Percentiles rank a stretch among this genome's conserved stretches.
Evolutionary conservation across 1,140 invertebrate genomes (phyloP).

Genomic region (Potamilus streckersoni): DNA sequence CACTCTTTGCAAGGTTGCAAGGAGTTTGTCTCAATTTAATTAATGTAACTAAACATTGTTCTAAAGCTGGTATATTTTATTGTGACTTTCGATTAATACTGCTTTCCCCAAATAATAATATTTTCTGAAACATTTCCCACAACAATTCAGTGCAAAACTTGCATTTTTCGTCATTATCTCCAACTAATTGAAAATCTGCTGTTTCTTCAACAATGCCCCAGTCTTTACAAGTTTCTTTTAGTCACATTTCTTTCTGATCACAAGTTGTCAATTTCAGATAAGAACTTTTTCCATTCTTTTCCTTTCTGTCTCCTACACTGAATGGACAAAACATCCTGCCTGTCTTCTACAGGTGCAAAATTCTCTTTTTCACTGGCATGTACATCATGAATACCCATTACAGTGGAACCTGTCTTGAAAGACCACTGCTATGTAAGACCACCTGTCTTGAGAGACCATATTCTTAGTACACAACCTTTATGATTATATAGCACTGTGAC

Average conservation of each 20-base stretch:
- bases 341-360: no score
- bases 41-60: slow-evolving; percentile 30
- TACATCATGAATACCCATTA: no score
- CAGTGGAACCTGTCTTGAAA: no score
- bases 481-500: no score
- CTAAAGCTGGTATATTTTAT: background rate
- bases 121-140: slow-evolving; percentile 6
- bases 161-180: slow-evolving; percentile 5
- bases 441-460: no score
- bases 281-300: no score
- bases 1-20: slow-evolving; percentile 16
- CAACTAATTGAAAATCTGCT: background rate
- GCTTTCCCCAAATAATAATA: slow-evolving; percentile 2
- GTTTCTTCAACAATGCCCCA: background rate
- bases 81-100: background rate
- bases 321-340: no score
- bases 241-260: slow-evolving; percentile 1
- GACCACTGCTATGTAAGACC: no score
- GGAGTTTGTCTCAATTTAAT: slow-evolving; percentile 27
- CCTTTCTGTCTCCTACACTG: no score
- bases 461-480: no score
- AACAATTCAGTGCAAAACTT: background rate
- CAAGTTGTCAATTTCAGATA: slow-evolving; percentile 3
- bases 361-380: no score
- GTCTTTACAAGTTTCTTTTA: background rate